Evolutionary conservation across 2,113 vertebrate genomes (phyloP).

Genomic region (Heptranchias perlo): DNA sequence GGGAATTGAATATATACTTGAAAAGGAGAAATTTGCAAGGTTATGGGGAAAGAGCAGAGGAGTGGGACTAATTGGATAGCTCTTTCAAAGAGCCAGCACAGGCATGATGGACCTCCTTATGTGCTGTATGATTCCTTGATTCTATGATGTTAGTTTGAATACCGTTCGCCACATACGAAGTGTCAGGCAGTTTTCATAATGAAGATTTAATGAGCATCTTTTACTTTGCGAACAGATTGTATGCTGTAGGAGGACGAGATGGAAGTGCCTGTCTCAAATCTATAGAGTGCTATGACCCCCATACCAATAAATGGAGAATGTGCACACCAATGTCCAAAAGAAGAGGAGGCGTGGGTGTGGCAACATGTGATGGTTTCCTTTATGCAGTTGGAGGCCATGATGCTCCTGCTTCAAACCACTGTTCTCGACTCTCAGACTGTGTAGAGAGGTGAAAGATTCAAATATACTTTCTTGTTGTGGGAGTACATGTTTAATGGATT

Average conservation of each 20-base stretch:
- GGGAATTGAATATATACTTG: neutral
- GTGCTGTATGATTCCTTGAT: neutral
- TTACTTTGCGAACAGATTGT: conserved; percentile 51
- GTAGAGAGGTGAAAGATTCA: conserved; percentile 60
- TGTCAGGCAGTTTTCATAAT: conserved; percentile 38
- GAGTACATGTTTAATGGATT: neutral
- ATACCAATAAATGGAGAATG: conserved; percentile 71
- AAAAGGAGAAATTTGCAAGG: neutral
- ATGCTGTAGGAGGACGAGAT: conserved; percentile 69
- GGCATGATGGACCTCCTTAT: no score
- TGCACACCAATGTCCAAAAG: conserved; percentile 71
- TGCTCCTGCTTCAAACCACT: conserved; percentile 68
- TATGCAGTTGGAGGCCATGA: conserved; percentile 70
- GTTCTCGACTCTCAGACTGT: conserved; percentile 62
- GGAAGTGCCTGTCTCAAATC: conserved; percentile 71
- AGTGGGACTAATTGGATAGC: neutral
- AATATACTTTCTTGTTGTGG: neutral
- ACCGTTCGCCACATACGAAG: neutral
- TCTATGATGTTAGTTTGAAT: no score
- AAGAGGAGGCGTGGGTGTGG: conserved; percentile 68
- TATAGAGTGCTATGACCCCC: conserved; percentile 71
- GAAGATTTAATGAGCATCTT: neutral
- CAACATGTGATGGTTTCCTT: conserved; percentile 66
- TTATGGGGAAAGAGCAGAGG: neutral
- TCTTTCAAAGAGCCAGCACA: no score